phyloP scores from a whole-genome alignment of 1,140 invertebrate species.

The Sarcophaga peregrina region DNA sequence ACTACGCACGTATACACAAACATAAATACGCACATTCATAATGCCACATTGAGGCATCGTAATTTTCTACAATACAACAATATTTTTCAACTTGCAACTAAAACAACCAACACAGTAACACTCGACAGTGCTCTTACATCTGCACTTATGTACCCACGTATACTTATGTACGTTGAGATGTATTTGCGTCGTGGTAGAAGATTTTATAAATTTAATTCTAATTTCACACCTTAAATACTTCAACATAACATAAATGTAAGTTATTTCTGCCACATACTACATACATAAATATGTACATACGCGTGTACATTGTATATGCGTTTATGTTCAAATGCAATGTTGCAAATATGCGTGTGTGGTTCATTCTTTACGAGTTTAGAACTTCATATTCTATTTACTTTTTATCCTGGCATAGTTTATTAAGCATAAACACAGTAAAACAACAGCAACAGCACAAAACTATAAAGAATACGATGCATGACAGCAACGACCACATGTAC shows the following conservation, averaged over 20 bases:
- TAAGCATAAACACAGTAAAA: neutral
- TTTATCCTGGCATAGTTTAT: constrained; percentile 8
- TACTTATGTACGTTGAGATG: too few species aligned
- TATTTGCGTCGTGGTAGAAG: neutral
- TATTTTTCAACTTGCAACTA: neutral
- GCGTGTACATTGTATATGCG: too few species aligned
- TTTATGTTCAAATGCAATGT: neutral
- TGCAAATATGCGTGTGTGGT: neutral
- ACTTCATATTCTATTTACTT: constrained; percentile 20
- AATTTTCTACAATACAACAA: neutral
- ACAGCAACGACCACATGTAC: neutral
- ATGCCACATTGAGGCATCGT: constrained; percentile 2
- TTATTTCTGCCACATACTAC: neutral
- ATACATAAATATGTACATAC: too few species aligned
- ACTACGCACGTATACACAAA: too few species aligned
- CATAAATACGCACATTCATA: neutral
- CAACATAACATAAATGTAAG: constrained; percentile 19
- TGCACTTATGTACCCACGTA: neutral
- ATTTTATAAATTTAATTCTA: constrained; percentile 6
- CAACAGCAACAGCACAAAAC: too few species aligned
- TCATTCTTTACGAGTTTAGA: neutral
- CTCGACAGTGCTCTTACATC: neutral
- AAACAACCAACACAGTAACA: neutral
- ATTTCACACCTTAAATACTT: constrained; percentile 22
- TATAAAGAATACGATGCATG: neutral